A percentile compares a stretch with the other conserved stretches of the same genome.
phyloP scores from a whole-genome alignment of 2,797 vertebrate genomes.

The Astyanax mexicanus region DNA sequence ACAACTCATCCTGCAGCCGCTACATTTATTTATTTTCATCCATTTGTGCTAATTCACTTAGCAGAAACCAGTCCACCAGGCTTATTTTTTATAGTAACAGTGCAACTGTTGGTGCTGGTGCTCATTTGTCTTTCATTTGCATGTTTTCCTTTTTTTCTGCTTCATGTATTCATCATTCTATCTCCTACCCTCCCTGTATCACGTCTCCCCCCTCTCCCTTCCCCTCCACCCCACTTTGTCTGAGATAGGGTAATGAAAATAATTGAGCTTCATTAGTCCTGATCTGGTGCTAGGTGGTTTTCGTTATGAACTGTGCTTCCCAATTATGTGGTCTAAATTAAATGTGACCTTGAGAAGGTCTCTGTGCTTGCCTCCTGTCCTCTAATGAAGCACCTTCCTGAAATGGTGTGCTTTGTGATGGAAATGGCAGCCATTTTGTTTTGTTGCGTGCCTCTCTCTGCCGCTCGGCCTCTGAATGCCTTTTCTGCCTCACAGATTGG shows the following conservation, averaged over 20 bases:
- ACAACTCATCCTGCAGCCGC: too few relatives aligned
- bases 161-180: conserved; percentile 33
- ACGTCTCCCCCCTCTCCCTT: conserved; percentile 56
- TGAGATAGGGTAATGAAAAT: conserved; percentile 87
- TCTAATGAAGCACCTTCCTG: conserved; percentile 85
- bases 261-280: conserved; percentile 90
- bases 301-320: conserved; percentile 99
- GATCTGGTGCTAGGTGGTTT: conserved; percentile 77
- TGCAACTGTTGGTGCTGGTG: background rate
- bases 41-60: background rate
- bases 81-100: background rate
- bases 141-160: background rate
- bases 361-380: conserved; percentile 82
- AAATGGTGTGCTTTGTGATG: conserved; percentile 79
- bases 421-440: conserved; percentile 74
- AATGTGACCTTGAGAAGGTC: conserved; percentile 98
- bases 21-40: background rate
- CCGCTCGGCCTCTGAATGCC: conserved; percentile 24
- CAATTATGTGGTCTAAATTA: conserved; percentile 99
- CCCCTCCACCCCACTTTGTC: conserved; percentile 60
- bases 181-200: conserved; percentile 44
- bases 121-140: background rate
- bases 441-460: conserved; percentile 51
- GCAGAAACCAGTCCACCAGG: too few relatives aligned
- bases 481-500: conserved; percentile 39